Conservation (phyloP, 1,140 invertebrate species). For the Drosophila ogumai region DNA sequence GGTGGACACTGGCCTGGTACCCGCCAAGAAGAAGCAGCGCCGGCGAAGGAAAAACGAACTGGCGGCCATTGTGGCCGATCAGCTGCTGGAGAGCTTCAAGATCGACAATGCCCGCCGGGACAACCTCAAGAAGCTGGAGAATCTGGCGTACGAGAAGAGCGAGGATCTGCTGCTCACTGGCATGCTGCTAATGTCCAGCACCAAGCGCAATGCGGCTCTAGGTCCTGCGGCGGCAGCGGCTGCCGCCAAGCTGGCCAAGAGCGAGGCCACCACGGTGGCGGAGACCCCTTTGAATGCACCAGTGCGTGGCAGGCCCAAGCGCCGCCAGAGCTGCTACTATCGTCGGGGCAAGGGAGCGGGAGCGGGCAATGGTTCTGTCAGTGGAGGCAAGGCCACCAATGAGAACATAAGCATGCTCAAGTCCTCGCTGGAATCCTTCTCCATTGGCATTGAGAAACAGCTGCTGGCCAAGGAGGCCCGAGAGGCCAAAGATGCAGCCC, state of each 20-base stretch:
- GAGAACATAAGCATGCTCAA: conserved; percentile 75
- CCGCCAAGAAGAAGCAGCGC: conserved; percentile 73
- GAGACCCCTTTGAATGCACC: neutral
- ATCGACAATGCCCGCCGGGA: conserved; percentile 81
- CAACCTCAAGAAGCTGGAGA: conserved; percentile 82
- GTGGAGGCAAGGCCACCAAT: conserved; percentile 30
- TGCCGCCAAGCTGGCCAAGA: conserved; percentile 44
- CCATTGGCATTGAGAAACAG: conserved; percentile 80
- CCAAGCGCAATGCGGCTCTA: conserved; percentile 69
- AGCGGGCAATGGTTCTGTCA: neutral
- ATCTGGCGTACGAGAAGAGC: conserved; percentile 80
- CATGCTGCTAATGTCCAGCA: conserved; percentile 82
- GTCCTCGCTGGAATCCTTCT: conserved; percentile 78
- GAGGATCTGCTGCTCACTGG: conserved; percentile 77
- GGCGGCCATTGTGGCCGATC: conserved; percentile 83
- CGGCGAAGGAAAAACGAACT: conserved; percentile 80
- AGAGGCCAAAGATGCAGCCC: conserved; percentile 53
- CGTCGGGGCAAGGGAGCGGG: conserved; percentile 48
- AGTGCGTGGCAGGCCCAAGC: conserved; percentile 53
- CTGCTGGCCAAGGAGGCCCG: conserved; percentile 61
- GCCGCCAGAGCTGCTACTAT: conserved; percentile 71
- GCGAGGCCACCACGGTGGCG: neutral
- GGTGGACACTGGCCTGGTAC: neutral
- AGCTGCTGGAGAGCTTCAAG: conserved; percentile 83
- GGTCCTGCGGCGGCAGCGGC: conserved; percentile 7